Conservation (phyloP, 2,113 vertebrate genomes). For the Murina feae region DNA sequence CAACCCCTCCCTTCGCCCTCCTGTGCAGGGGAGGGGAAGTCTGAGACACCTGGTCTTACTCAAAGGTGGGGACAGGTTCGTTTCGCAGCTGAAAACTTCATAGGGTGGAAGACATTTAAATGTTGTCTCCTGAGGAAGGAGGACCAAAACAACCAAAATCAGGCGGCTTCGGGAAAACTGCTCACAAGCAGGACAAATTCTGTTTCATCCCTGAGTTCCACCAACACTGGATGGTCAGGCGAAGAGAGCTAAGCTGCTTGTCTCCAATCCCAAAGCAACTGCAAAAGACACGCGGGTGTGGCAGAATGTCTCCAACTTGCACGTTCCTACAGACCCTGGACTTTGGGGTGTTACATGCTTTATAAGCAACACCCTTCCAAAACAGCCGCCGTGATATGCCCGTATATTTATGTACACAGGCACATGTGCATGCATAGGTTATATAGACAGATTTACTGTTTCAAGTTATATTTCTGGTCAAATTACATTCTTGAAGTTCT, state of each 20-base stretch:
- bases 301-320: background rate
- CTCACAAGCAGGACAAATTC: background rate
- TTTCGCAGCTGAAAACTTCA: background rate
- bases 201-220: background rate
- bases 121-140: background rate
- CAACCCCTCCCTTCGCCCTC: slow-evolving; percentile 26
- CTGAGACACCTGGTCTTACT: slow-evolving; percentile 49
- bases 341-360: background rate
- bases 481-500: background rate
- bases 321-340: background rate
- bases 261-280: background rate
- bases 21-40: slow-evolving; percentile 3
- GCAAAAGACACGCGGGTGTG: background rate
- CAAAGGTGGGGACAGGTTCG: background rate
- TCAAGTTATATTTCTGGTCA: background rate
- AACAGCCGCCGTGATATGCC: background rate
- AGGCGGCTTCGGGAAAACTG: background rate
- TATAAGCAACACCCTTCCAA: background rate
- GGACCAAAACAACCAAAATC: background rate
- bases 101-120: background rate
- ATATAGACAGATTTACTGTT: background rate
- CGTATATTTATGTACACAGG: background rate
- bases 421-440: background rate
- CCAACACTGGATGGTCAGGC: background rate
- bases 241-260: background rate